Evolutionary conservation across 2,888 invertebrate genomes (phyloP).

Genomic region (Bimastos eiseni): DNA sequence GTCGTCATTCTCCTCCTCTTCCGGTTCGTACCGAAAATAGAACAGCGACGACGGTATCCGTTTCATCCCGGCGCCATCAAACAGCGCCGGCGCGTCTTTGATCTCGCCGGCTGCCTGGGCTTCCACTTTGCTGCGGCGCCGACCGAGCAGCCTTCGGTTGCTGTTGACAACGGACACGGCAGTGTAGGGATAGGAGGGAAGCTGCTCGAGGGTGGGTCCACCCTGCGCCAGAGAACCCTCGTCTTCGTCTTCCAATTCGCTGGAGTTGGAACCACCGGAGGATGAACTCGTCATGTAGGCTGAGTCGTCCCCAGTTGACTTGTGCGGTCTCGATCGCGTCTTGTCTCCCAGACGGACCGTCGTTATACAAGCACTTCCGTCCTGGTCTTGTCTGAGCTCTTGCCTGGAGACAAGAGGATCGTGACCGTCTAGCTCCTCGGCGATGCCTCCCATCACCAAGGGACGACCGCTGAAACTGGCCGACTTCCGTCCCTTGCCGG

Average conservation of each 20-base stretch:
- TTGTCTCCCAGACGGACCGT: too few species aligned
- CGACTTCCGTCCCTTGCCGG: background rate
- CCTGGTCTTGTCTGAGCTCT: background rate
- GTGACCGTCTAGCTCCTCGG: background rate
- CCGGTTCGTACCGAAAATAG: conserved; percentile 27
- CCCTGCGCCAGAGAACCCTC: background rate
- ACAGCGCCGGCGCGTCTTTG: background rate
- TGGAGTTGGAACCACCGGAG: background rate
- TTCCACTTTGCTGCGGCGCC: background rate
- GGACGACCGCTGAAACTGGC: conserved; percentile 24
- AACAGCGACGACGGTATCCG: conserved; percentile 29
- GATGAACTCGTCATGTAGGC: background rate
- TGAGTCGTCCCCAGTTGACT: background rate
- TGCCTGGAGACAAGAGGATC: background rate
- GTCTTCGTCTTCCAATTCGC: background rate
- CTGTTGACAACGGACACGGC: background rate
- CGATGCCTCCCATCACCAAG: background rate
- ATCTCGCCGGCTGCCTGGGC: background rate
- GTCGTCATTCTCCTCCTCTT: background rate
- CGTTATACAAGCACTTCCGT: background rate
- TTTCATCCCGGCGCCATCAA: background rate
- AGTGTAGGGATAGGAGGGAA: background rate
- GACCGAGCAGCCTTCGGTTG: conserved; percentile 2
- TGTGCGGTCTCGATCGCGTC: background rate
- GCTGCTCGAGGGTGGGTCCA: background rate